Evolutionary conservation across 2,888 invertebrate genomes (phyloP), one percentile per base, ranked within the genome.

Genomic region (Mythimna pallens): DNA sequence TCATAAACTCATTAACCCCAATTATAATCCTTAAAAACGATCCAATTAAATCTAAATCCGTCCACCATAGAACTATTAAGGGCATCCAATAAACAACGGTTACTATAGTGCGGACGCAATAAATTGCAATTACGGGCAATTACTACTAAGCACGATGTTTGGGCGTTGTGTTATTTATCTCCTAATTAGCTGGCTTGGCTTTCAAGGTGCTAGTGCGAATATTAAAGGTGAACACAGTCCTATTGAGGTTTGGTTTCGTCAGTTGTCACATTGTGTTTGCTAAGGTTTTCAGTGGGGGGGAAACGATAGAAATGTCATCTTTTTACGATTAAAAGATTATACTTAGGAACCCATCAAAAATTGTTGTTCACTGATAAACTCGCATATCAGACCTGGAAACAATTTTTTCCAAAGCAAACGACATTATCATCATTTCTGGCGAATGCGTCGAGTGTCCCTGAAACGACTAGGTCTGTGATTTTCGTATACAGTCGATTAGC

Each of bases 51-150:
- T 40, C 74, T 43, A 62, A 70, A 75, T 73, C 81, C 59, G 52
- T 70, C 71, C 67, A 72, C 63, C 58, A 69, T 47, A 47, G 43
- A 58, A 74, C 74, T 81, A 70, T 73, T 74, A 78, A 81, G 81
- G 81, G 75, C 76, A 63, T 64, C 63, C 61, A 81, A 81, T 85
- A 82, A 82, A 85, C 78, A 78, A 78, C 78, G 8, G 72, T 79
- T 73, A 70, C 69, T 59, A 69, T 70, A 69, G 76, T 64, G 76
- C 72, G 78, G 79, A 80, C 73, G 77, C 54, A 70, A 86, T 91
- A 90, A 90, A 91, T 92, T 79, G 89, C 88, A 91, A 92, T 92
- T 91, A 89, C 87, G 76, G 73, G 84, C 88, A 89, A 91, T 90
- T 90, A 89, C 87, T 76, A 76, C 81, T 76, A 79, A 85, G 79